A percentile compares a stretch with the other conserved stretches of the same genome.
These are phyloP conservation scores for Mnemiopsis leidyi DNA, from an alignment of 37 sponge, comb jelly and placozoan species.

Conservation along the genomic window DNA sequence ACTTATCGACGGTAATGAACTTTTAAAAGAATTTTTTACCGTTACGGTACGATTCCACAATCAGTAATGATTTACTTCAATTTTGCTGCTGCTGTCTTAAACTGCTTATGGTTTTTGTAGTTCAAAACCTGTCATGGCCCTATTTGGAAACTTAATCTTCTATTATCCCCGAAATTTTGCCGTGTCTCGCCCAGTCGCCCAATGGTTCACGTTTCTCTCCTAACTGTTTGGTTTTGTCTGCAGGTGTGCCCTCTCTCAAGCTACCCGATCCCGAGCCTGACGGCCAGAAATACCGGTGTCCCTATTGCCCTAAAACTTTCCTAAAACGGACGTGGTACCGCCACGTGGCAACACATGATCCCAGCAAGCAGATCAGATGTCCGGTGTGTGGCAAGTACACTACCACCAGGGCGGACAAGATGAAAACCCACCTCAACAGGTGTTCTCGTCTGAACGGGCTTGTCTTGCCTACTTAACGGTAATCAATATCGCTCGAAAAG, in stretches of 20 bases:
- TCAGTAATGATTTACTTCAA: too few species aligned
- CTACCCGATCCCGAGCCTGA: constrained; percentile 1
- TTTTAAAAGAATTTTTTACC: too few species aligned
- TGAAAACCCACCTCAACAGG: constrained; percentile 1
- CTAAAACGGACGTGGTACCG: constrained; percentile 7
- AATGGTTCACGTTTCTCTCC: too few species aligned
- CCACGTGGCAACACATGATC: constrained; percentile 34
- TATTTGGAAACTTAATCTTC: too few species aligned
- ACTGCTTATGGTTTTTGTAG: too few species aligned
- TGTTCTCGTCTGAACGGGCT: background rate
- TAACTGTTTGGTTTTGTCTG: too few species aligned
- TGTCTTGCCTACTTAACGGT: background rate
- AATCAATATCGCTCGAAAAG: too few species aligned
- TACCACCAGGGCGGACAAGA: background rate
- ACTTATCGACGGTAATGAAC: background rate
- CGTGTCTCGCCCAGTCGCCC: too few species aligned
- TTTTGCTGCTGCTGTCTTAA: too few species aligned
- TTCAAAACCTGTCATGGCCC: too few species aligned
- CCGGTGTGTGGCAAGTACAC: constrained; percentile 10
- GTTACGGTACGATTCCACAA: too few species aligned
- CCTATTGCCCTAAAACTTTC: constrained; percentile 23
- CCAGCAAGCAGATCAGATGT: background rate
- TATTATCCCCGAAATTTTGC: too few species aligned
- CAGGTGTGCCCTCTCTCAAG: background rate
- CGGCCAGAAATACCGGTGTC: background rate